Conservation (phyloP, 2,888 invertebrate species). For the Taenaris catops region DNA sequence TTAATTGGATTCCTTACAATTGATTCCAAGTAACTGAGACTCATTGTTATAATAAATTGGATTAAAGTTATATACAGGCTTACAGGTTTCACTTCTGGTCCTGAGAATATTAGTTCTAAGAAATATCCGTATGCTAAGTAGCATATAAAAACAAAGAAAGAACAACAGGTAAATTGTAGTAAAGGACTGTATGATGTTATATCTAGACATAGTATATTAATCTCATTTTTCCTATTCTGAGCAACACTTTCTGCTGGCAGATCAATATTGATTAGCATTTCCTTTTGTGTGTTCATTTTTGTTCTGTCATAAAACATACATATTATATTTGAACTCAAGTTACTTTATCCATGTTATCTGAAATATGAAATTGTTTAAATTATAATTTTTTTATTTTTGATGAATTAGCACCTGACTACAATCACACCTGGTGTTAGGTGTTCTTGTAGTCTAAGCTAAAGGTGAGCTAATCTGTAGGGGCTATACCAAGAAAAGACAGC, state of each 20-base stretch:
- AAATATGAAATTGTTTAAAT: background rate
- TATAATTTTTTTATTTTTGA: no score
- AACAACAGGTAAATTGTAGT: slow-evolving; percentile 87
- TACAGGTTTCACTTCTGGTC: slow-evolving; percentile 92
- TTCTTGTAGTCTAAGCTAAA: no score
- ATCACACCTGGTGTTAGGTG: no score
- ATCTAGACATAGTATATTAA: slow-evolving; percentile 87
- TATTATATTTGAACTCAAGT: no score
- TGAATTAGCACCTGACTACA: no score
- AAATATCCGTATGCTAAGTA: slow-evolving; percentile 95
- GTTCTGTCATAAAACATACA: no score
- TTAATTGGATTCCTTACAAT: slow-evolving; percentile 79
- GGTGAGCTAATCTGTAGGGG: no score
- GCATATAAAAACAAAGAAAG: slow-evolving; percentile 90
- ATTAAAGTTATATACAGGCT: slow-evolving; percentile 96
- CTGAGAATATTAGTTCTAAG: slow-evolving; percentile 94
- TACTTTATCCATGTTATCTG: background rate
- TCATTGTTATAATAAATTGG: slow-evolving; percentile 92
- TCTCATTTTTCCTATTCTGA: slow-evolving; percentile 49
- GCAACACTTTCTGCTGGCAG: slow-evolving; percentile 31
- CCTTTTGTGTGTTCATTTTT: slow-evolving; percentile 45
- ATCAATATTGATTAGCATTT: slow-evolving; percentile 55
- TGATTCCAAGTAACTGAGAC: slow-evolving; percentile 89
- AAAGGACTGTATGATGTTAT: slow-evolving; percentile 82
- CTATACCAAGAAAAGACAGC: no score